Evolutionary conservation across 2,113 vertebrate species (phyloP).

Genomic region (Chroicocephalus ridibundus): DNA sequence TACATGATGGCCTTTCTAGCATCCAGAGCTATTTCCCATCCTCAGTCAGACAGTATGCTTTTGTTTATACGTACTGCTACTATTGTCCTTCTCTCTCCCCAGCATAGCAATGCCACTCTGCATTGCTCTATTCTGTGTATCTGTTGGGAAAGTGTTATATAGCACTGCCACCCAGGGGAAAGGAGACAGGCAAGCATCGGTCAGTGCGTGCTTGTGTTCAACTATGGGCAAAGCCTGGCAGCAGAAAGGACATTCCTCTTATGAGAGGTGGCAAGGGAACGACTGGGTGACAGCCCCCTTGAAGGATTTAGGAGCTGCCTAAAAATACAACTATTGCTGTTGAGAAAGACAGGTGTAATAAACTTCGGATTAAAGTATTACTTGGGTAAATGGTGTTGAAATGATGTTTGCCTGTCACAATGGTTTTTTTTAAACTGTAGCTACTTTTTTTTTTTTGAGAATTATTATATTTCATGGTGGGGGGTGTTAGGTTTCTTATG

Average conservation of each 20-base stretch:
- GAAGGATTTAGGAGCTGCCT: not conserved
- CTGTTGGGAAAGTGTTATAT: not conserved
- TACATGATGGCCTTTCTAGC: not conserved
- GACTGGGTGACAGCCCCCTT: not conserved
- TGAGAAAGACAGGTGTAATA: not conserved
- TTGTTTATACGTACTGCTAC: accelerated
- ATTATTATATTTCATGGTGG: not conserved
- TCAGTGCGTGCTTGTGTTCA: accelerated
- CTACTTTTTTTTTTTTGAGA: not conserved
- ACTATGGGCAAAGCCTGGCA: not conserved
- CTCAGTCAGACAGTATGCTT: accelerated
- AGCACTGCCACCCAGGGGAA: not conserved
- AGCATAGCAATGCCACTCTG: accelerated
- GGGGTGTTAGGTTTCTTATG: accelerated
- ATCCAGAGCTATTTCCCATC: not conserved
- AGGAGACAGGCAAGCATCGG: accelerated
- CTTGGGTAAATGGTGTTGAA: not conserved
- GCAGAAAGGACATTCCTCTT: not conserved
- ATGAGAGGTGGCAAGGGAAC: not conserved
- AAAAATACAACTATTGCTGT: not conserved
- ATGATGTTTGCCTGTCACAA: not conserved
- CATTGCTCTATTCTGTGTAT: accelerated
- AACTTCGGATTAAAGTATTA: not conserved
- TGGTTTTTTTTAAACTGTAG: not conserved
- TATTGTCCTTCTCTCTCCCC: not conserved